Evolutionary conservation across 2,797 vertebrate species (phyloP).

Genomic region (Arctocebus calabarensis): DNA sequence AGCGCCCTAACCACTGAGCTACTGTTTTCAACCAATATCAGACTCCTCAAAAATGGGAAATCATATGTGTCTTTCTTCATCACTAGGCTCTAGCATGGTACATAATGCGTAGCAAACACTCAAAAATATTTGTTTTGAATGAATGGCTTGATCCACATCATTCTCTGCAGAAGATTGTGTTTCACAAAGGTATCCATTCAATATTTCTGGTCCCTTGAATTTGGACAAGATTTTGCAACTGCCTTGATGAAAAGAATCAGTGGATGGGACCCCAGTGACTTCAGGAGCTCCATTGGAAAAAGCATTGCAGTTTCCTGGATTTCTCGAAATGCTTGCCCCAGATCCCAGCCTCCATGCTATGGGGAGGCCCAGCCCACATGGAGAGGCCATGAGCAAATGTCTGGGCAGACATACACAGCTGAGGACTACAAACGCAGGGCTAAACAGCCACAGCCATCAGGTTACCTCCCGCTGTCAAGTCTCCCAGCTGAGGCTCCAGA

Average conservation of each 20-base stretch:
- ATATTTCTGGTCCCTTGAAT: conserved; percentile 9
- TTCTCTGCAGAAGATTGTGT: not conserved
- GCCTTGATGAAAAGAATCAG: not conserved
- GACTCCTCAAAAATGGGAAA: not conserved
- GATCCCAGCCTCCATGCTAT: not conserved
- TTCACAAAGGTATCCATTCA: not conserved
- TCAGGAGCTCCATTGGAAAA: not conserved
- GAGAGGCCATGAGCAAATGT: not conserved
- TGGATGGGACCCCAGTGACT: not conserved
- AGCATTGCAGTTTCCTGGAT: not conserved
- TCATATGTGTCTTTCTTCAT: not conserved
- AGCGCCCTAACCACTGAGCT: too few relatives aligned
- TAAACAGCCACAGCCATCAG: not conserved
- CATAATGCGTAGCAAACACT: not conserved
- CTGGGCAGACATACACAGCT: not conserved
- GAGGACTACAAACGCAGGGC: not conserved
- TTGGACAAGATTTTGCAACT: not conserved
- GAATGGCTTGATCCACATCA: not conserved
- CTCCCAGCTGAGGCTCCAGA: not conserved
- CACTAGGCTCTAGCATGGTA: not conserved
- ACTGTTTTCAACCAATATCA: not conserved
- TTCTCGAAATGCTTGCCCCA: not conserved
- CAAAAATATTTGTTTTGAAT: conserved; percentile 12
- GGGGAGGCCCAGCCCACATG: not conserved
- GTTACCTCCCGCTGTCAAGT: not conserved